Base-by-base conservation (phyloP, 1,140 invertebrate genomes). In the Aphidius ervi region DNA sequence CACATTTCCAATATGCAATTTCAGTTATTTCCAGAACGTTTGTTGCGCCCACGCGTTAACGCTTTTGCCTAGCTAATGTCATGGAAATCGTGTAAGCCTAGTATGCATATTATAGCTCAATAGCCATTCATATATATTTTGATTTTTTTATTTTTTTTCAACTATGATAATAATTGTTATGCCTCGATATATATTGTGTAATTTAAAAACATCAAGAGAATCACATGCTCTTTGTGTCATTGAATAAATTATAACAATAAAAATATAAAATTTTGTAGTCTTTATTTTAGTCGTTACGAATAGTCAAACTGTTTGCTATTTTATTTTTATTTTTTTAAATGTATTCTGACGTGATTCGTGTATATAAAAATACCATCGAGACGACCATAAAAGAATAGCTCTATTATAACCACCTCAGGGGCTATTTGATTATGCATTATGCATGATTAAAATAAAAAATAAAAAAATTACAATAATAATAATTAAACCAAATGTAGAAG, bases 21-120 rank as follows among this genome's bases (percentile, higher is more conserved):
- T 67, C 72, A 65, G 66, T 74, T 74, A 73, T 73, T 74, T 74
- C 72, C 67, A 67, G 67, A 72, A 70, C 71, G 72, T 73, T 72
- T 69, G 70, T 63, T 66, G 58, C 65, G 65, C 63, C 50, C 64
- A 59, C 65, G 65, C 63, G 70, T 65, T 64, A 67, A 67, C 58
- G 65, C 65, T 61, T 23, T 69, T 50, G 64, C 23, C 23, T 31
- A 31, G 66, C 69, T 70, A 74, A 73, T 74, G 70, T 73, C 73
- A 74, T 74, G 71, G 72, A 73, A 73, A 73, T 69, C 64, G 68
- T 58, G 67, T 67, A 61, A 67, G 66, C 67, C 55, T 47, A 59
- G 63, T 69, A 70, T 74, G 72, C 72, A 74, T 71, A 74, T 74
- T 72, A 74, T 72, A 70, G 70, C 23, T 31, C 23, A 31, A 31